Conservation (phyloP, 2,888 invertebrate genomes). For the Drosophila eohydei region DNA sequence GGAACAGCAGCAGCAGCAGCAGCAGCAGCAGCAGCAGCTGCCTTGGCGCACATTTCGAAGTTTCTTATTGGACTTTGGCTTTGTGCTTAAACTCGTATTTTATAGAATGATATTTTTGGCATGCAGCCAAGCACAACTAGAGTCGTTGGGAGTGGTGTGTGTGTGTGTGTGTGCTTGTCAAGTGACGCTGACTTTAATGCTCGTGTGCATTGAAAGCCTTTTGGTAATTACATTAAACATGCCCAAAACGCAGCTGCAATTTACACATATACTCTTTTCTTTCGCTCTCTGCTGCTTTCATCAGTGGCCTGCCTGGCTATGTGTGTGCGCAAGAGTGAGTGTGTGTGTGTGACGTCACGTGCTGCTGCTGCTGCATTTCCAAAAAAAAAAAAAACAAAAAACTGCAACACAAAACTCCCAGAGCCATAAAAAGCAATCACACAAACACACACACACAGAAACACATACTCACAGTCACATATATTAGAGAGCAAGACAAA, state of each 20-base stretch:
- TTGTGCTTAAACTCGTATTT: constrained; percentile 77
- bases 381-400: constrained; percentile 39
- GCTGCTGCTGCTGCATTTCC: constrained; percentile 55
- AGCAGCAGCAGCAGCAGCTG: constrained; percentile 3
- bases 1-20: constrained; percentile 3
- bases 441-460: constrained; percentile 37
- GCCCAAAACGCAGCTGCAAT: constrained; percentile 78
- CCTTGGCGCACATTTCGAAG: constrained; percentile 56
- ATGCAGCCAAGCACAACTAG: constrained; percentile 45
- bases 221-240: constrained; percentile 80
- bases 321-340: constrained; percentile 6
- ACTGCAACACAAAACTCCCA: constrained; percentile 63
- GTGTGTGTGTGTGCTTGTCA: constrained; percentile 29
- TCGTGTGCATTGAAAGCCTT: constrained; percentile 75
- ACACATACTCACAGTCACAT: constrained; percentile 1
- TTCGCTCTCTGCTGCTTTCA: constrained; percentile 7
- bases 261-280: constrained; percentile 62
- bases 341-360: constrained; percentile 62
- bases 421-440: constrained; percentile 64
- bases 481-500: constrained; percentile 22
- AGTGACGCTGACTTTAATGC: constrained; percentile 59
- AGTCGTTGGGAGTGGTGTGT: constrained; percentile 1
- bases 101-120: constrained; percentile 80
- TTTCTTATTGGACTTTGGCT: constrained; percentile 79
- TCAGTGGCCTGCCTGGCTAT: neutral